Evolutionary conservation across 2,888 invertebrate genomes (phyloP).

Genomic region (Dascillus cervinus): DNA sequence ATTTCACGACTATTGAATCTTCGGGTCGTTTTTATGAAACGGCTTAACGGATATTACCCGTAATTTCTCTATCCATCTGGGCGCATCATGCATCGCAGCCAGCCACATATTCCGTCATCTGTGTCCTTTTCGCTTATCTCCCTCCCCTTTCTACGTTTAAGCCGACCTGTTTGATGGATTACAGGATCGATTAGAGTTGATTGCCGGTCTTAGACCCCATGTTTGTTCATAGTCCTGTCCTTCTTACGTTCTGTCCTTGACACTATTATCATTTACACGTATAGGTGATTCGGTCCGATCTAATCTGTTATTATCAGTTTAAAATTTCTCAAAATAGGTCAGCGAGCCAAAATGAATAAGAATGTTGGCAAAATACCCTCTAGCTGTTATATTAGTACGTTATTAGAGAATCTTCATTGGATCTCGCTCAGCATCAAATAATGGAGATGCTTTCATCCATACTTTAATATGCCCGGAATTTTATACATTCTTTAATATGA

Average conservation of each 20-base stretch:
- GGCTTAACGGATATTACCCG: too few relatives aligned
- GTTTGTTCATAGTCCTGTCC: conserved; percentile 8
- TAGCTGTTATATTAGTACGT: conserved; percentile 22
- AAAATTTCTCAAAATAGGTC: too few relatives aligned
- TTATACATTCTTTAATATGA: conserved; percentile 21
- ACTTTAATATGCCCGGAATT: conserved; percentile 24
- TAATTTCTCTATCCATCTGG: too few relatives aligned
- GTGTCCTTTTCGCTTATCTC: too few relatives aligned
- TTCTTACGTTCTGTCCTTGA: neutral
- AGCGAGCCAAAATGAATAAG: too few relatives aligned
- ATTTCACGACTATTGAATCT: too few relatives aligned
- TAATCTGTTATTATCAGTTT: too few relatives aligned
- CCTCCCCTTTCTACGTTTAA: too few relatives aligned
- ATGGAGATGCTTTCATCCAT: conserved; percentile 24
- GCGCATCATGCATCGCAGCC: too few relatives aligned
- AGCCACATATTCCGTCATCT: too few relatives aligned
- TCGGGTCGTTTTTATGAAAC: too few relatives aligned
- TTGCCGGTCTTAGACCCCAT: conserved; percentile 32
- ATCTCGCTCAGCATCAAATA: conserved; percentile 21
- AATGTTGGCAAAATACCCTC: neutral
- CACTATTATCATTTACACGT: neutral
- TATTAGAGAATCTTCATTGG: conserved; percentile 22
- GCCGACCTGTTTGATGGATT: conserved; percentile 45
- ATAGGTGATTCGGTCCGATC: too few relatives aligned
- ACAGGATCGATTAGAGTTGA: conserved; percentile 43